phyloP scores from a whole-genome alignment of 2,797 vertebrate species.

The Meda fulgida region DNA sequence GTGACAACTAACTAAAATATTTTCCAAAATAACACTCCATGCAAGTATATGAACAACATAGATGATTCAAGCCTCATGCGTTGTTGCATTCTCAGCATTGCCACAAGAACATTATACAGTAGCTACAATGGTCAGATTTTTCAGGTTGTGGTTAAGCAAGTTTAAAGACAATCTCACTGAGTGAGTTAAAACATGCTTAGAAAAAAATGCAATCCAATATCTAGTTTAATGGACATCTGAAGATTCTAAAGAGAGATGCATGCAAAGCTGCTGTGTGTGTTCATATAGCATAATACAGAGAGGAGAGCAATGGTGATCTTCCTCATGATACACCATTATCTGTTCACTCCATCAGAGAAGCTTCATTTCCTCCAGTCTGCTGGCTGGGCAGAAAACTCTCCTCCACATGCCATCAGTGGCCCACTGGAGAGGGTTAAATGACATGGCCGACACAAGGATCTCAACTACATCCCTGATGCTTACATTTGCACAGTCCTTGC shows the following conservation, averaged over 20 bases:
- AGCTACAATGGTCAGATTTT: neutral
- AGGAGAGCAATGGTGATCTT: neutral
- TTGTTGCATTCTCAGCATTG: neutral
- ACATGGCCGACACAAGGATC: slow-evolving; percentile 7
- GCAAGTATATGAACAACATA: neutral
- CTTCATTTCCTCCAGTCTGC: slow-evolving; percentile 77
- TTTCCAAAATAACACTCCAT: neutral
- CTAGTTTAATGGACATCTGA: neutral
- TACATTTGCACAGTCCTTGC: neutral
- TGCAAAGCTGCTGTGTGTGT: neutral
- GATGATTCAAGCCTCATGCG: too few species aligned
- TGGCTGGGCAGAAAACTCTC: slow-evolving; percentile 74
- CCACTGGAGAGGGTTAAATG: slow-evolving; percentile 69
- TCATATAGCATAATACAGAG: neutral
- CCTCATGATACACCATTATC: slow-evolving; percentile 26
- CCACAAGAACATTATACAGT: neutral
- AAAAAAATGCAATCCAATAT: neutral
- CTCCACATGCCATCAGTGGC: slow-evolving; percentile 74
- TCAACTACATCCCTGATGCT: neutral
- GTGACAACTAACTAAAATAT: neutral
- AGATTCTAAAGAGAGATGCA: neutral
- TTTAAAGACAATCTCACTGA: neutral
- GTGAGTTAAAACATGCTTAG: neutral
- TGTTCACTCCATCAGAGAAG: slow-evolving; percentile 63
- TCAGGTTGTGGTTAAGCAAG: neutral